These are phyloP conservation scores for Neolamprologus falcicula DNA, from an alignment of 2,113 vertebrate genomes.

Conservation along the genomic window DNA sequence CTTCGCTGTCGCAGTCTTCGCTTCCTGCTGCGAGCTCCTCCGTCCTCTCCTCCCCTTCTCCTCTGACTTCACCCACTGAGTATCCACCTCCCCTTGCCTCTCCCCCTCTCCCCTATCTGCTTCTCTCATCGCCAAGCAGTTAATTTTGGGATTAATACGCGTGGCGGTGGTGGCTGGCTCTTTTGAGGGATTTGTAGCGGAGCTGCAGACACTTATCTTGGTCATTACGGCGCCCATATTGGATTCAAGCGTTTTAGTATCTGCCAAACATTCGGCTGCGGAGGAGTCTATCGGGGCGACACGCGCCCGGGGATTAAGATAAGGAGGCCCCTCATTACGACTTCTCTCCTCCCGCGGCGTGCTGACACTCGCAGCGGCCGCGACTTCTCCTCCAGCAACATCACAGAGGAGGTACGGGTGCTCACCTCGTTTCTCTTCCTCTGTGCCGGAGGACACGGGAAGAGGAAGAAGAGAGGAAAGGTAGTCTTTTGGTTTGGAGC, in stretches of 20 bases:
- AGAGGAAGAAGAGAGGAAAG: background rate
- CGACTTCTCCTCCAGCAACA: slow-evolving; percentile 55
- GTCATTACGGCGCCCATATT: slow-evolving; percentile 77
- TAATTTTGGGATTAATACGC: slow-evolving; percentile 76
- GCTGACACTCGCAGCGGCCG: slow-evolving; percentile 45
- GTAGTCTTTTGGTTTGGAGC: background rate
- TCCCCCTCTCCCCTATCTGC: slow-evolving; percentile 63
- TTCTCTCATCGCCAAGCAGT: slow-evolving; percentile 69
- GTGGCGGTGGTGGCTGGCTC: slow-evolving; percentile 63
- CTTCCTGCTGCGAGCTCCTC: slow-evolving; percentile 48
- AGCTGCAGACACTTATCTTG: slow-evolving; percentile 76
- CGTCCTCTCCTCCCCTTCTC: slow-evolving; percentile 53
- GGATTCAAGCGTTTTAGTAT: slow-evolving; percentile 74
- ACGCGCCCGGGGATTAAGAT: slow-evolving; percentile 76
- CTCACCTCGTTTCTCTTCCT: slow-evolving; percentile 4
- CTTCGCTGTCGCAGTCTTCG: slow-evolving; percentile 41
- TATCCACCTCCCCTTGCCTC: slow-evolving; percentile 45
- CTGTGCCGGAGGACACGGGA: background rate
- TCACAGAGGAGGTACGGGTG: slow-evolving; percentile 37
- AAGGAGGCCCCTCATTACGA: slow-evolving; percentile 71
- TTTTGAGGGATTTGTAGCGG: slow-evolving; percentile 78
- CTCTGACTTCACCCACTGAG: slow-evolving; percentile 57
- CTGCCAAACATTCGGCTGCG: slow-evolving; percentile 62
- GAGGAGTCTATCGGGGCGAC: slow-evolving; percentile 72
- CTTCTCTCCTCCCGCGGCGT: slow-evolving; percentile 50